Conservation (phyloP, 2,797 vertebrate genomes). For the Ispidina picta region DNA sequence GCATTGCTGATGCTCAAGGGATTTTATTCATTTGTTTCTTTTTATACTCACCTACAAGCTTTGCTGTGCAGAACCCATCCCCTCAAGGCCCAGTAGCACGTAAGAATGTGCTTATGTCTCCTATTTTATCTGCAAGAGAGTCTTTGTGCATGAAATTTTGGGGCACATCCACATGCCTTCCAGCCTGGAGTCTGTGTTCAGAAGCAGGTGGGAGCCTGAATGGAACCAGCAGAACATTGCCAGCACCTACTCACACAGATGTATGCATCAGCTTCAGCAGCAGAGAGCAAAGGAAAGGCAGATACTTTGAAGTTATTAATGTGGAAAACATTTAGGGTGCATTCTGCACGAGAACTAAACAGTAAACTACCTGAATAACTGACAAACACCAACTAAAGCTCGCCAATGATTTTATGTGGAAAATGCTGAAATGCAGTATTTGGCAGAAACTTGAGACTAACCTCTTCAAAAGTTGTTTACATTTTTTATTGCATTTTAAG, state of each 20-base stretch:
- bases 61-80: background rate
- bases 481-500: background rate
- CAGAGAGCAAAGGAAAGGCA: background rate
- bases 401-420: background rate
- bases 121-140: background rate
- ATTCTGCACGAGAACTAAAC: background rate
- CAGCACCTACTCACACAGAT: background rate
- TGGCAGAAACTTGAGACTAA: background rate
- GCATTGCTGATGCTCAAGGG: accelerated
- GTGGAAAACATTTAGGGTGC: background rate
- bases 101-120: background rate
- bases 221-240: background rate
- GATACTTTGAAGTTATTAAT: background rate
- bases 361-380: background rate
- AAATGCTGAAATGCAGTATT: background rate
- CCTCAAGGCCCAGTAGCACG: background rate
- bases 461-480: background rate
- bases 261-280: background rate
- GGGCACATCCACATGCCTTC: conserved; percentile 37
- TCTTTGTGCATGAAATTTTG: conserved; percentile 33
- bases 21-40: background rate
- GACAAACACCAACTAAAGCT: background rate
- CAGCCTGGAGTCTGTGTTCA: background rate
- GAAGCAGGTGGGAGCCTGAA: background rate
- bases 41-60: background rate